Evolutionary conservation across 2,113 vertebrate genomes (phyloP).

Genomic region (Brachypodius melanocephalos): DNA sequence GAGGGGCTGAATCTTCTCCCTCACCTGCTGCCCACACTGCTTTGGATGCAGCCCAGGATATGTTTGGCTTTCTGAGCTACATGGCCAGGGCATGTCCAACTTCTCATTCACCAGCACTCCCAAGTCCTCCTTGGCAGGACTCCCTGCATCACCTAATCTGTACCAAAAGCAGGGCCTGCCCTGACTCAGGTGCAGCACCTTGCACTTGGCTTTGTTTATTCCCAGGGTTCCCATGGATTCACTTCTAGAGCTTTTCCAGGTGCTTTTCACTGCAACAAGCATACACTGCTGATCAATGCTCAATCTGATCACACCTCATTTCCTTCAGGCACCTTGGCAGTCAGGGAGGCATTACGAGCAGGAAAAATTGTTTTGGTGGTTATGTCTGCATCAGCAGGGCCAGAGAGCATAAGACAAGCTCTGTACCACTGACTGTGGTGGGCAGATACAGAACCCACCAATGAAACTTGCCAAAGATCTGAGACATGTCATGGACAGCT

Average conservation of each 20-base stretch:
- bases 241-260: background rate
- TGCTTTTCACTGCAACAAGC: background rate
- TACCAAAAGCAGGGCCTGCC: fast-evolving
- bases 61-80: background rate
- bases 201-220: background rate
- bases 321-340: background rate
- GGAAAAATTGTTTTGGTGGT: background rate
- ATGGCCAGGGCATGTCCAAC: background rate
- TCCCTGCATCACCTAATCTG: background rate
- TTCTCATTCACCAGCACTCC: background rate
- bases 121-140: background rate
- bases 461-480: background rate
- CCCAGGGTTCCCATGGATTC: background rate
- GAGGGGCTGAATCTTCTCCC: background rate
- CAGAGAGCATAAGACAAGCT: background rate
- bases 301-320: background rate
- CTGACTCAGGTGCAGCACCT: background rate
- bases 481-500: background rate
- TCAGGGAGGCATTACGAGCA: background rate
- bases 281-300: background rate
- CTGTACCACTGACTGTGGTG: background rate
- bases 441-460: fast-evolving
- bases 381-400: background rate
- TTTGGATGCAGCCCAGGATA: background rate
- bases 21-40: background rate